phyloP scores from a whole-genome alignment of 2,797 vertebrate genomes.

The Anisognathus igniventris region DNA sequence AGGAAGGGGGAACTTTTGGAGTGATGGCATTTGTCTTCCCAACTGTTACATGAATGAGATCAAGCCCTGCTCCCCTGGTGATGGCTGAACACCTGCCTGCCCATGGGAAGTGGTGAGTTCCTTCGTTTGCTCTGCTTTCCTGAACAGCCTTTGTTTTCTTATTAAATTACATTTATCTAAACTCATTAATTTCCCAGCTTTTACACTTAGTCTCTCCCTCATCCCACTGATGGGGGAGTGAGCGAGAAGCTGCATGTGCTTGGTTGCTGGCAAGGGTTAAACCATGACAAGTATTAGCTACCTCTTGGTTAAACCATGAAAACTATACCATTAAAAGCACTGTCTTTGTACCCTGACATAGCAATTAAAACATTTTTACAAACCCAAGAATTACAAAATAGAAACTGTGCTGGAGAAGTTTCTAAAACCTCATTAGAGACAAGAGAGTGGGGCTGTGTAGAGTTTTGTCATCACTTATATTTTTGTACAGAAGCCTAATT shows the following conservation, averaged over 20 bases:
- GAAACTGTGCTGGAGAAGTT: neutral
- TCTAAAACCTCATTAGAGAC: neutral
- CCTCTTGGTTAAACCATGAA: neutral
- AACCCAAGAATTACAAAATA: neutral
- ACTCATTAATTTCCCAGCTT: neutral
- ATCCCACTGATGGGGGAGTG: neutral
- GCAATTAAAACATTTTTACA: neutral
- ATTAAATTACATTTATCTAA: neutral
- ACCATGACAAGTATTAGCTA: neutral
- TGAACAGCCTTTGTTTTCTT: neutral
- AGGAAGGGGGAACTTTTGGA: neutral
- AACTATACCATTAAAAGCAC: neutral
- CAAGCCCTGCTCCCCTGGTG: neutral
- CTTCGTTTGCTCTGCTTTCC: neutral
- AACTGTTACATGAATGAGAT: fast-evolving
- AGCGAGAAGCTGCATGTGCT: fast-evolving
- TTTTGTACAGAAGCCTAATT: neutral
- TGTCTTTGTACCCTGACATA: neutral
- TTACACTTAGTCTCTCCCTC: neutral
- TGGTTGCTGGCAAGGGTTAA: neutral
- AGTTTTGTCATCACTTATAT: neutral
- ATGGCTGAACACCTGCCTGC: neutral
- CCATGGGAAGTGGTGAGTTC: neutral
- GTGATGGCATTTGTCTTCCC: neutral
- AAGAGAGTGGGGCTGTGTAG: neutral